Evolutionary conservation across 2,113 vertebrate species (phyloP).

Genomic region (Scatophagus argus): DNA sequence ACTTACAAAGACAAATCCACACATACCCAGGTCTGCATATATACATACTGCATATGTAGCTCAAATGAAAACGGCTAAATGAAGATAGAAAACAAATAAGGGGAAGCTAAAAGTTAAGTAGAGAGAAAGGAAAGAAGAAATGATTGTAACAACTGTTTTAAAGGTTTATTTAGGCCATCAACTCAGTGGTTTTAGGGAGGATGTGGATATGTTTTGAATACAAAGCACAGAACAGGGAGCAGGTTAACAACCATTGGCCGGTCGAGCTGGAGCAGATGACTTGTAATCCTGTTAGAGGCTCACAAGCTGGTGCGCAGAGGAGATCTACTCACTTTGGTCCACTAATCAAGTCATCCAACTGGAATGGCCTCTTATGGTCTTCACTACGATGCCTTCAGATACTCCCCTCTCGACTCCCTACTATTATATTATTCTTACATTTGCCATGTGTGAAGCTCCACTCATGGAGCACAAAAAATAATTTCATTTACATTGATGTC

Average conservation of each 20-base stretch:
- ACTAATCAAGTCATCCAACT: slow-evolving; percentile 57
- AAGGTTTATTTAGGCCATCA: not conserved
- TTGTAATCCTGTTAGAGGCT: slow-evolving; percentile 70
- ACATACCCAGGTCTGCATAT: not conserved
- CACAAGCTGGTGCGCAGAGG: slow-evolving; percentile 48
- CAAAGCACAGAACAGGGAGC: slow-evolving; percentile 29
- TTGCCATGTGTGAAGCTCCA: not conserved
- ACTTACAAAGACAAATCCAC: not conserved
- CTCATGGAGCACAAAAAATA: not conserved
- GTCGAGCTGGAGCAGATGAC: slow-evolving; percentile 64
- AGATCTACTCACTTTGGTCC: slow-evolving; percentile 43
- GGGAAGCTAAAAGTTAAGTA: not conserved
- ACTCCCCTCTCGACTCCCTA: not conserved
- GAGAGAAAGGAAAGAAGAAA: not conserved
- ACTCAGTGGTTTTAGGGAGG: not conserved
- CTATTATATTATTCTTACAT: not conserved
- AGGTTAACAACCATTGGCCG: slow-evolving; percentile 35
- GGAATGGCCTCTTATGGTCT: slow-evolving; percentile 25
- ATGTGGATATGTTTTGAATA: slow-evolving; percentile 4
- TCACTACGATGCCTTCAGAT: not conserved
- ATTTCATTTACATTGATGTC: not conserved
- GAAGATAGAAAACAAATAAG: not conserved
- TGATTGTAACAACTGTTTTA: not conserved
- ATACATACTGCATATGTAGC: not conserved
- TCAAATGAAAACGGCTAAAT: not conserved